Percentiles rank a stretch among this genome's conserved stretches.
These are phyloP conservation scores for Drosophila mayri DNA, from an alignment of 1,140 invertebrate species.

Conservation along the genomic window DNA sequence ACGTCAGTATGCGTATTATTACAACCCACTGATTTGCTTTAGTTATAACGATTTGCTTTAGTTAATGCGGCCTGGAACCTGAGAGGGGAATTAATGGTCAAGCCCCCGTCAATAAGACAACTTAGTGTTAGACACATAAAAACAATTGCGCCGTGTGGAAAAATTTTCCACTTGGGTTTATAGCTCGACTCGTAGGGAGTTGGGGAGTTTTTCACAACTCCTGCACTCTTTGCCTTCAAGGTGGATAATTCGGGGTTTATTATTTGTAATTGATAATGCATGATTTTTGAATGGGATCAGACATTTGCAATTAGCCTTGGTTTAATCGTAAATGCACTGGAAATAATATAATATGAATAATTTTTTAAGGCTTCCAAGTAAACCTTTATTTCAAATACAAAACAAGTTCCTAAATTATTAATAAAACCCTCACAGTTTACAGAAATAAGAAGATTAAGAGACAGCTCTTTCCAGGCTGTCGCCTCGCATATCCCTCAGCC, in stretches of 20 bases:
- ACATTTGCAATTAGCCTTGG: slow-evolving; percentile 28
- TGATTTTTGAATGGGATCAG: slow-evolving; percentile 9
- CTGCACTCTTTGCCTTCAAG: slow-evolving; percentile 35
- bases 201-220: slow-evolving; percentile 56
- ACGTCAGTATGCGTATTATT: slow-evolving; percentile 50
- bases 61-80: slow-evolving; percentile 12
- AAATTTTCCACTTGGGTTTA: slow-evolving; percentile 56
- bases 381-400: not conserved
- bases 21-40: not conserved
- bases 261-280: slow-evolving; percentile 32
- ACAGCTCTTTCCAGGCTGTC: slow-evolving; percentile 34
- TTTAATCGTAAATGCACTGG: not conserved
- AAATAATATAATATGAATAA: not conserved
- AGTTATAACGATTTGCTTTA: slow-evolving; percentile 16
- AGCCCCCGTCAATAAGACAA: slow-evolving; percentile 20
- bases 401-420: not conserved
- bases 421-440: not conserved
- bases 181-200: slow-evolving; percentile 8
- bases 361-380: not conserved
- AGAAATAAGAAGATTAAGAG: not conserved
- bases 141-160: slow-evolving; percentile 55
- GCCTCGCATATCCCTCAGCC: slow-evolving; percentile 53
- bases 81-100: slow-evolving; percentile 7
- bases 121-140: slow-evolving; percentile 34
- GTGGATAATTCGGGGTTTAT: slow-evolving; percentile 43